Percentiles rank a stretch among this genome's conserved stretches.
phyloP scores from a whole-genome alignment of 2,888 invertebrate species.

The Pilophorus perplexus region DNA sequence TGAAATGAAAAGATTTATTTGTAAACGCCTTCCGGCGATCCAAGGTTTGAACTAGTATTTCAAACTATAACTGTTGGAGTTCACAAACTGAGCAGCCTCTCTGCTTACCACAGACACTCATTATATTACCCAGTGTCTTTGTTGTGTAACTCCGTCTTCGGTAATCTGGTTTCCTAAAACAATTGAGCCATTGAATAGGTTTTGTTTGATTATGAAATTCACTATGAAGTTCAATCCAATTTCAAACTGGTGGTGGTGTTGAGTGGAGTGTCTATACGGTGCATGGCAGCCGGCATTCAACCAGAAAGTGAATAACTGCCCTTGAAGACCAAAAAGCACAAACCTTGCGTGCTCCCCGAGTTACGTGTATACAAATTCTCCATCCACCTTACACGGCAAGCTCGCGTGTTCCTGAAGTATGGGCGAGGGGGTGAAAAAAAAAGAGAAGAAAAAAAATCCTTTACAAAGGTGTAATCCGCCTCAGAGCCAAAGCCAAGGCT shows the following conservation, averaged over 20 bases:
- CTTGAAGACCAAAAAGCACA: slow-evolving; percentile 8
- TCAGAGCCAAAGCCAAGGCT: not conserved
- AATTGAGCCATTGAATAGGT: no score
- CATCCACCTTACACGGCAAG: slow-evolving; percentile 25
- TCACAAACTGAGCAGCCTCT: not conserved
- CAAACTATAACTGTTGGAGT: not conserved
- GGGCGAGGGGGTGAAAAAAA: not conserved
- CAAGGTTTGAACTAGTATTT: no score
- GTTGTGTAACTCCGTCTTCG: not conserved
- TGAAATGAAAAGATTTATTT: no score
- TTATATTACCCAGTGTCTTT: not conserved
- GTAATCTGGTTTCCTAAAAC: no score
- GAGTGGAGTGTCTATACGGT: no score
- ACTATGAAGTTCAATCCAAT: no score
- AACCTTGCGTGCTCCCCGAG: not conserved
- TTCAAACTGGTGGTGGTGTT: no score
- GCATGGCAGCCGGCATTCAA: slow-evolving; percentile 2
- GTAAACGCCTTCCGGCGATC: no score
- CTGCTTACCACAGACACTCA: not conserved
- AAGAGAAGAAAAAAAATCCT: slow-evolving; percentile 8
- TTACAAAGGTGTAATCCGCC: slow-evolving; percentile 24
- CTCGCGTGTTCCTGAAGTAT: slow-evolving; percentile 21
- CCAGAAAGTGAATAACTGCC: slow-evolving; percentile 12
- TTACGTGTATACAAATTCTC: slow-evolving; percentile 30
- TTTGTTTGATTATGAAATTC: no score